Conservation (phyloP, 2,888 invertebrate genomes). For the Scaptodrosophila latifasciaeformis region DNA sequence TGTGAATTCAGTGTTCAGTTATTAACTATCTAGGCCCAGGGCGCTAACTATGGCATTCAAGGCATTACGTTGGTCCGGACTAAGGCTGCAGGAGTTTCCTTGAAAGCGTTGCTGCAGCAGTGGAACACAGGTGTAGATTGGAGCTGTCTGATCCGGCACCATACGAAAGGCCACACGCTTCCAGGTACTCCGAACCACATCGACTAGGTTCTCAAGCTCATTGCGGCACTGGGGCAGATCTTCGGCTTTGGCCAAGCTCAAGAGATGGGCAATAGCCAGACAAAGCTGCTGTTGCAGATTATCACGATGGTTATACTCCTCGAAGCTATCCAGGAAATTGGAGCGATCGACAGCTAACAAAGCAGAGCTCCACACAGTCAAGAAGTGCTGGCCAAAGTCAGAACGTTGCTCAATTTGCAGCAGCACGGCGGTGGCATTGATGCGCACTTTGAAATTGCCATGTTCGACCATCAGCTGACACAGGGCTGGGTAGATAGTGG, state of each 20-base stretch:
- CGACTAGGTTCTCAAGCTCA: conserved; percentile 60
- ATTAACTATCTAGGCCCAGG: conserved; percentile 42
- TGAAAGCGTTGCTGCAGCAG: conserved; percentile 47
- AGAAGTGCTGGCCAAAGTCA: conserved; percentile 80
- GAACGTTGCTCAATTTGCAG: conserved; percentile 79
- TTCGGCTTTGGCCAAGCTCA: conserved; percentile 77
- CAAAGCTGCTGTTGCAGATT: conserved; percentile 91
- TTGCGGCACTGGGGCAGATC: conserved; percentile 78
- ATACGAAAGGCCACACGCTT: conserved; percentile 72
- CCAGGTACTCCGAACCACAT: conserved; percentile 69
- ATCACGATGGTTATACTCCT: conserved; percentile 90
- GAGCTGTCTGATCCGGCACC: conserved; percentile 71
- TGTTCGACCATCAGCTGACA: conserved; percentile 82
- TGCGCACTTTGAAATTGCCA: conserved; percentile 92
- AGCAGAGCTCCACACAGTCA: conserved; percentile 82
- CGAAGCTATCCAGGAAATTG: conserved; percentile 85
- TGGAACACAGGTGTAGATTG: conserved; percentile 58
- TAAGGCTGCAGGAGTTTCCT: conserved; percentile 2
- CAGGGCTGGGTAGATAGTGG: conserved; percentile 79
- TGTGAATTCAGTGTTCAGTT: too few species aligned
- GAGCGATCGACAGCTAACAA: conserved; percentile 86
- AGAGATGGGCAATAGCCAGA: conserved; percentile 83
- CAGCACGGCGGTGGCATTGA: conserved; percentile 88
- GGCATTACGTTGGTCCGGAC: conserved; percentile 37
- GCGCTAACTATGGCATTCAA: conserved; percentile 33